Evolutionary conservation across 1,140 invertebrate species (phyloP).

Genomic region (Drosophila cardini): DNA sequence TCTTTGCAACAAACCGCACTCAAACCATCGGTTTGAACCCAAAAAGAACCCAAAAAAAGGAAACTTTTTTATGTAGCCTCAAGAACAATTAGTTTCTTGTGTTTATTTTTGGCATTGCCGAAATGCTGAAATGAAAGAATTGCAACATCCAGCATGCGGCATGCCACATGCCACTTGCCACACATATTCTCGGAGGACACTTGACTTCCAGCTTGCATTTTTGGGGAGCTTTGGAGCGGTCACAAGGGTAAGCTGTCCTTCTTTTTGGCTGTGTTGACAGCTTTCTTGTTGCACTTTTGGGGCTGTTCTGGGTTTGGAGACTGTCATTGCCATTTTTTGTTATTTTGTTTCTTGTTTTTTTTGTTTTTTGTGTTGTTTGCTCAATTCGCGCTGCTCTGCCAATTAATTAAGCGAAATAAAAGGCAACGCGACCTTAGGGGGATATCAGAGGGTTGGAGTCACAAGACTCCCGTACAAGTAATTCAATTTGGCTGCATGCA

Average conservation of each 20-base stretch:
- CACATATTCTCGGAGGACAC: conserved; percentile 78
- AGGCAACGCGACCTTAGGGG: conserved; percentile 64
- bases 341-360: no score
- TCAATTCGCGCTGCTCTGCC: conserved; percentile 51
- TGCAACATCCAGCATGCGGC: conserved; percentile 68
- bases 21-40: conserved; percentile 34
- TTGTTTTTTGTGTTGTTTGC: neutral
- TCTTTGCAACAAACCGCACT: conserved; percentile 3
- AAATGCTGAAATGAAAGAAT: conserved; percentile 76
- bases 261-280: conserved; percentile 64
- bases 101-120: conserved; percentile 62
- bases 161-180: conserved; percentile 35
- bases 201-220: conserved; percentile 70
- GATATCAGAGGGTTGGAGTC: neutral
- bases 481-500: conserved; percentile 73
- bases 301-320: neutral
- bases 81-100: conserved; percentile 63
- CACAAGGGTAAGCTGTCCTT: conserved; percentile 11
- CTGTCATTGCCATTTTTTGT: conserved; percentile 49
- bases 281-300: conserved; percentile 48
- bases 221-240: conserved; percentile 41
- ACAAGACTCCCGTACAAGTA: conserved; percentile 42
- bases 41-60: conserved; percentile 28
- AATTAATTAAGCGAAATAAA: conserved; percentile 84
- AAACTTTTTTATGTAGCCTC: conserved; percentile 11